Conservation (phyloP, 2,888 invertebrate species). For the Nemotelus nigrinus region DNA sequence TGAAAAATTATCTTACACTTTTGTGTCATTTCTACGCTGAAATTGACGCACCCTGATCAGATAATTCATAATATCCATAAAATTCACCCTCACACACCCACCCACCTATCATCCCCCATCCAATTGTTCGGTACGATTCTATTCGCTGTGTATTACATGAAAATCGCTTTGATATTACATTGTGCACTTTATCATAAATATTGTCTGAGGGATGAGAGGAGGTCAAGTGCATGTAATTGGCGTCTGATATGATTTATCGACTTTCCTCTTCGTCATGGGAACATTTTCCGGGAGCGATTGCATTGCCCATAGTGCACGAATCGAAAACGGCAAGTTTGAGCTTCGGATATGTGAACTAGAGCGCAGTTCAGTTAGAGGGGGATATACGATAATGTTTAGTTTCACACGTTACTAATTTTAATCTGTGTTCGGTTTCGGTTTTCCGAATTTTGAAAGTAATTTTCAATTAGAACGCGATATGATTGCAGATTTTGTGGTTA, state of each 20-base stretch:
- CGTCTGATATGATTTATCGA: slow-evolving; percentile 42
- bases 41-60: not conserved
- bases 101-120: not conserved
- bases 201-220: slow-evolving; percentile 26
- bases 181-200: slow-evolving; percentile 26
- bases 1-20: no score
- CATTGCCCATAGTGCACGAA: not conserved
- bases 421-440: no score
- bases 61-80: slow-evolving; percentile 41
- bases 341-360: no score
- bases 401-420: no score
- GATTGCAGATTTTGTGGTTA: no score
- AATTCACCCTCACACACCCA: slow-evolving; percentile 20
- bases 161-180: slow-evolving; percentile 21
- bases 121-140: not conserved
- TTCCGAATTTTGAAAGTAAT: no score
- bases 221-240: slow-evolving; percentile 43
- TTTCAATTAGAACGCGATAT: no score
- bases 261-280: slow-evolving; percentile 34
- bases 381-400: no score
- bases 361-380: no score
- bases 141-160: slow-evolving; percentile 22
- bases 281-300: not conserved
- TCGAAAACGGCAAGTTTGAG: no score
- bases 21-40: no score